Conservation (phyloP, 2,113 vertebrate species). For the Archocentrus centrarchus region DNA sequence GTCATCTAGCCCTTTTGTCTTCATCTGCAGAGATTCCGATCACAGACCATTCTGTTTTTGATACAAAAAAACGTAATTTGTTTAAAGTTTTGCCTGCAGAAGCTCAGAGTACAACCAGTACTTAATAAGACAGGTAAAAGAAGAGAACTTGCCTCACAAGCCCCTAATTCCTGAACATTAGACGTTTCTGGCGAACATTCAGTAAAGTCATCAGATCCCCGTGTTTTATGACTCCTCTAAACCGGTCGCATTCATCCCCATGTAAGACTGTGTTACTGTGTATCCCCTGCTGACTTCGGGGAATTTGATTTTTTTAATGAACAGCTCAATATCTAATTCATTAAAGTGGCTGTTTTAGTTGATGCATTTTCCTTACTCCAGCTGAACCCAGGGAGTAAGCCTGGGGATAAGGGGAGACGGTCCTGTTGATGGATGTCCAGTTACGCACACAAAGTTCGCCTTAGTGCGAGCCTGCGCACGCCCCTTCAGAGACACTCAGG, state of each 20-base stretch:
- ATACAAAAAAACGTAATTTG: slow-evolving; percentile 15
- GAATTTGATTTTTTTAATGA: slow-evolving; percentile 80
- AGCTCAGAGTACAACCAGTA: slow-evolving; percentile 1
- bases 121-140: slow-evolving; percentile 18
- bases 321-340: slow-evolving; percentile 85
- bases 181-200: slow-evolving; percentile 60
- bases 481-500: slow-evolving; percentile 47
- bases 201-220: slow-evolving; percentile 69
- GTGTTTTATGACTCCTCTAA: slow-evolving; percentile 71
- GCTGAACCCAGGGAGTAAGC: slow-evolving; percentile 59
- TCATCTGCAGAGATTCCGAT: slow-evolving; percentile 44
- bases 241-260: slow-evolving; percentile 63
- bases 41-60: slow-evolving; percentile 10
- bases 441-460: slow-evolving; percentile 24
- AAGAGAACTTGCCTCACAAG: neutral
- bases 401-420: slow-evolving; percentile 57
- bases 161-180: slow-evolving; percentile 41
- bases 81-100: slow-evolving; percentile 59
- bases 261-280: slow-evolving; percentile 68
- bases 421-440: slow-evolving; percentile 64
- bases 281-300: slow-evolving; percentile 79
- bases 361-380: slow-evolving; percentile 75
- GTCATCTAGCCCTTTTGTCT: slow-evolving; percentile 57
- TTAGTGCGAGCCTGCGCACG: slow-evolving; percentile 32
- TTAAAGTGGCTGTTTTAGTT: slow-evolving; percentile 85